A percentile compares a stretch with the other conserved stretches of the same genome.
phyloP scores from a whole-genome alignment of 2,888 invertebrate genomes.

The Cataglyphis livida region DNA sequence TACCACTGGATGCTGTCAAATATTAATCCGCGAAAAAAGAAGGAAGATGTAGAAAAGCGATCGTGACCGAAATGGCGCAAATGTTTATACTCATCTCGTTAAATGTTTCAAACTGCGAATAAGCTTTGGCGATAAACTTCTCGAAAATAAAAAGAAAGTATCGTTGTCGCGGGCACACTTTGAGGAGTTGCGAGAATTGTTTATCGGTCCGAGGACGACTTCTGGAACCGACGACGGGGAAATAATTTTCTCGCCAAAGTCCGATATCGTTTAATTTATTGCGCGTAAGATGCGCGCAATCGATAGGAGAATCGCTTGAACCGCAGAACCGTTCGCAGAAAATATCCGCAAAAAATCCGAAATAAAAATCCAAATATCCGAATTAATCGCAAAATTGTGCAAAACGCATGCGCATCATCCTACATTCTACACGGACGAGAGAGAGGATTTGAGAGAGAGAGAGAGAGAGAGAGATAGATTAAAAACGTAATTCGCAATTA shows the following conservation, averaged over 20 bases:
- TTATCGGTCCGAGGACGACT: constrained; percentile 35
- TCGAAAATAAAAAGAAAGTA: constrained; percentile 5
- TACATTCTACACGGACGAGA: background rate
- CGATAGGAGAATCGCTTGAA: background rate
- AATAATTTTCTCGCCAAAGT: constrained; percentile 33
- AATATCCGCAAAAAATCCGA: background rate
- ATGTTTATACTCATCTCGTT: constrained; percentile 38
- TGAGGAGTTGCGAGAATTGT: constrained; percentile 41
- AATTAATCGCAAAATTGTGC: constrained; percentile 34
- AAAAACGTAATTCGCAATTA: constrained; percentile 54
- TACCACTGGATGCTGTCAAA: background rate
- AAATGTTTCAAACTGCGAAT: constrained; percentile 36
- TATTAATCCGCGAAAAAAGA: background rate
- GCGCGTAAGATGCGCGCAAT: background rate
- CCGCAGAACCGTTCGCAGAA: background rate
- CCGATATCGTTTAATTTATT: constrained; percentile 30
- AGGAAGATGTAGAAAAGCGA: background rate
- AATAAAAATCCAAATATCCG: background rate
- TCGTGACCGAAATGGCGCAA: constrained; percentile 20
- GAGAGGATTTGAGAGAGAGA: background rate
- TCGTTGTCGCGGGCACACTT: constrained; percentile 40
- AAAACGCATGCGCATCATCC: background rate
- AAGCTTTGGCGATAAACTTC: constrained; percentile 42
- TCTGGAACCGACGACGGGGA: constrained; percentile 31
- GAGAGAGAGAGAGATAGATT: constrained; percentile 23